These are phyloP conservation scores for Cenopis cana DNA, from an alignment of 2,888 invertebrate species.

Conservation along the genomic window DNA sequence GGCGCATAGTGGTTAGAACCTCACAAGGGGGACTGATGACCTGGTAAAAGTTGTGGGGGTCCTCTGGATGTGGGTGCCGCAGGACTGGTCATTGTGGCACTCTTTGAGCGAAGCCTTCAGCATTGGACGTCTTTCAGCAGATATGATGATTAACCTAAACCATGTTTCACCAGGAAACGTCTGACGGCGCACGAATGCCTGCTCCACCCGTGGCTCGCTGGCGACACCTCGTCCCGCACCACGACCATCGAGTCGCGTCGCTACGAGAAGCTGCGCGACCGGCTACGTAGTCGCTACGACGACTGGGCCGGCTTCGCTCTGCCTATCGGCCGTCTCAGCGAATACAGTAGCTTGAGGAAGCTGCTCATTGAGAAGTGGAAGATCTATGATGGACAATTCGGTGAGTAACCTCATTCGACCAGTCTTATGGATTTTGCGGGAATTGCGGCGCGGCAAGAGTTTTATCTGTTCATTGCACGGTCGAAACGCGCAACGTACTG, in stretches of 20 bases:
- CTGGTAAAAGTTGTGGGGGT: too few relatives aligned
- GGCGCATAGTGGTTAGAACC: too few relatives aligned
- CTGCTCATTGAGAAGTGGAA: conserved; percentile 97
- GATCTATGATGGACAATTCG: conserved; percentile 98
- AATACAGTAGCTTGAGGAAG: conserved; percentile 98
- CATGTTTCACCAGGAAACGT: conserved; percentile 88
- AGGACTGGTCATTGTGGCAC: too few relatives aligned
- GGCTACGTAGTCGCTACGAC: conserved; percentile 91
- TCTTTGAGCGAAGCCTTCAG: too few relatives aligned
- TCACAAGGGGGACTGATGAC: too few relatives aligned
- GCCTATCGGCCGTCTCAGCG: conserved; percentile 98
- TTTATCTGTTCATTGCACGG: too few relatives aligned
- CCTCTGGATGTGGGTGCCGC: too few relatives aligned
- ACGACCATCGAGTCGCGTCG: conserved; percentile 92
- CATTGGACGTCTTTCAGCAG: too few relatives aligned
- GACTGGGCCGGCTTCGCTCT: conserved; percentile 90
- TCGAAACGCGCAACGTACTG: too few relatives aligned
- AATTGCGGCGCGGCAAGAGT: too few relatives aligned
- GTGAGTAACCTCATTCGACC: conserved; percentile 81
- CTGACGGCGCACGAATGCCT: conserved; percentile 99
- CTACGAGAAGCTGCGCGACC: conserved; percentile 94
- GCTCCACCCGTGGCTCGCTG: conserved; percentile 97
- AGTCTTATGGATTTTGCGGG: too few relatives aligned
- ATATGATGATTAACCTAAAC: not conserved
- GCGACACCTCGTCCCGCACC: conserved; percentile 89